These are phyloP conservation scores for Metacarcinus magister DNA, from an alignment of 2,888 invertebrate genomes.

Conservation along the genomic window DNA sequence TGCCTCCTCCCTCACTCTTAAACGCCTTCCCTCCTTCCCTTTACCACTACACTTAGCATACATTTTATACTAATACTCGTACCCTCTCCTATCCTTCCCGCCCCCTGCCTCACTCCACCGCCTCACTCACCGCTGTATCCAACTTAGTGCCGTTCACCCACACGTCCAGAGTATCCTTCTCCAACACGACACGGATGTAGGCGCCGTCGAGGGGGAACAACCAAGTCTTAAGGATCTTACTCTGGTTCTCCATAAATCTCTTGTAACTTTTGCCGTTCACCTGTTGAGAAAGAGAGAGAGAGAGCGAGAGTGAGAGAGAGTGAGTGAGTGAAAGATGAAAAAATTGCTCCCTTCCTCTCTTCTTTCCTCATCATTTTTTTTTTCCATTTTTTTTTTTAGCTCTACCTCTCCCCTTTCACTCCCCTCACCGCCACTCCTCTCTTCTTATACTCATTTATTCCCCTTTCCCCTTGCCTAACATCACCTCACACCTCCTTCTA, in stretches of 20 bases:
- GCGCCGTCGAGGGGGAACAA: constrained; percentile 85
- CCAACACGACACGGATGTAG: constrained; percentile 85
- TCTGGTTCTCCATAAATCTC: constrained; percentile 92
- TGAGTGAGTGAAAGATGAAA: background rate
- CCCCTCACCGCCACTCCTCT: background rate
- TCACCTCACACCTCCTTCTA: too few species aligned
- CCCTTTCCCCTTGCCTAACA: background rate
- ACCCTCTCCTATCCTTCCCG: background rate
- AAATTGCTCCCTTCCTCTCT: background rate
- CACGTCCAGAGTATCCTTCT: constrained; percentile 90
- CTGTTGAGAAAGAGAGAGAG: constrained; percentile 61
- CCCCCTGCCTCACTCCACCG: too few species aligned
- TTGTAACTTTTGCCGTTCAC: constrained; percentile 93
- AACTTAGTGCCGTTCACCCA: constrained; percentile 91
- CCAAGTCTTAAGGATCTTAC: constrained; percentile 91
- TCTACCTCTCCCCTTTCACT: background rate
- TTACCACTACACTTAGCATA: background rate
- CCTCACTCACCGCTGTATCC: constrained; percentile 87
- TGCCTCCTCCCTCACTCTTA: background rate
- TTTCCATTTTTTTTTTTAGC: background rate
- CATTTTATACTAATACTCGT: background rate
- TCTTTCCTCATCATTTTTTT: background rate
- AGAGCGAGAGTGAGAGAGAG: constrained; percentile 28
- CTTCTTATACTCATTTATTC: background rate
- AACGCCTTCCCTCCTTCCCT: background rate